Evolutionary conservation across 2,888 invertebrate species (phyloP).

Genomic region (Leucophora obtusa): DNA sequence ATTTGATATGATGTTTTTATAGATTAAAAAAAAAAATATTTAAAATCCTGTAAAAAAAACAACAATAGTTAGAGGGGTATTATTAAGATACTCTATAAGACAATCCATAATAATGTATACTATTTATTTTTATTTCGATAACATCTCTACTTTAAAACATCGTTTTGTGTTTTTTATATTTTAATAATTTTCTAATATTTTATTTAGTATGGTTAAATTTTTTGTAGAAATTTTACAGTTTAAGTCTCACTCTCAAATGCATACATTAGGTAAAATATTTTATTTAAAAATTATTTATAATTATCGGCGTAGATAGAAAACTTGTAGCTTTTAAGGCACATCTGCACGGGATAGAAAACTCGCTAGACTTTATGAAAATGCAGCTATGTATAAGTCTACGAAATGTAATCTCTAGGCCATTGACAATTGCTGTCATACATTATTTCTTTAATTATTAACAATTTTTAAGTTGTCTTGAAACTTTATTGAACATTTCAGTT

Average conservation of each 20-base stretch:
- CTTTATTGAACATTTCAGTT: too few species aligned
- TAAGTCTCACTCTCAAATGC: slow-evolving; percentile 63
- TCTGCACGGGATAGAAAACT: too few species aligned
- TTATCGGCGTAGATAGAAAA: background rate
- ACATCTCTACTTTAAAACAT: slow-evolving; percentile 32
- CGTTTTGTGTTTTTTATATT: slow-evolving; percentile 11
- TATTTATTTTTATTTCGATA: background rate
- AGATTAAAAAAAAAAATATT: background rate
- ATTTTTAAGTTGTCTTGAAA: too few species aligned
- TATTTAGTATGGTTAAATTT: slow-evolving; percentile 1
- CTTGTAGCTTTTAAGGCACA: too few species aligned
- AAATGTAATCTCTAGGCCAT: too few species aligned
- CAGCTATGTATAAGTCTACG: too few species aligned
- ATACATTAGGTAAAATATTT: slow-evolving; percentile 45
- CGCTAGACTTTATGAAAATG: too few species aligned
- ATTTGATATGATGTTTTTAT: slow-evolving; percentile 21
- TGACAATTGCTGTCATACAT: too few species aligned
- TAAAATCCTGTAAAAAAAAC: background rate
- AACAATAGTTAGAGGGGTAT: background rate
- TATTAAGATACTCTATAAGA: background rate
- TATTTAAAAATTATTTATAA: background rate
- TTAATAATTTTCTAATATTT: slow-evolving; percentile 12
- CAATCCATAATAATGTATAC: background rate
- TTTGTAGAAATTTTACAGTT: slow-evolving; percentile 40
- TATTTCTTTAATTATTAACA: too few species aligned